Conservation (phyloP, 2,888 invertebrate genomes). For the Coleophora flavipennella region DNA sequence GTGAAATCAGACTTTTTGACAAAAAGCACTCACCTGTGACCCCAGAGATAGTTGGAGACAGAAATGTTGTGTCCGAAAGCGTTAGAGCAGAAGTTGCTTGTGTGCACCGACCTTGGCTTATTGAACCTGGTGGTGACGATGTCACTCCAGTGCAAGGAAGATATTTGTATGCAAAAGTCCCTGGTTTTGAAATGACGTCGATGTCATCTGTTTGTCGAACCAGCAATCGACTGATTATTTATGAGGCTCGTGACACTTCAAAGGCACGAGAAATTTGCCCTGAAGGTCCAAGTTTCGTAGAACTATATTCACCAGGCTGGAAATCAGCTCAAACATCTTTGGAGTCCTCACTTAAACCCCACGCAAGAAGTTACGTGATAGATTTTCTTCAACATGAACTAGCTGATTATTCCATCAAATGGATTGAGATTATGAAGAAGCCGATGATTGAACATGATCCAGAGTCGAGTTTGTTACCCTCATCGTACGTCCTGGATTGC, state of each 20-base stretch:
- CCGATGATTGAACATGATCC: constrained; percentile 62
- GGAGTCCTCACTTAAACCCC: constrained; percentile 64
- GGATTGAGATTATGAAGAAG: constrained; percentile 84
- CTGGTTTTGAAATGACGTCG: constrained; percentile 73
- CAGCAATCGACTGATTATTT: constrained; percentile 80
- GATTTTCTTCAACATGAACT: constrained; percentile 82
- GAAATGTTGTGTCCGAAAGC: constrained; percentile 67
- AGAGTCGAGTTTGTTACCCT: constrained; percentile 63
- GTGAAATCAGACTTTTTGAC: constrained; percentile 79
- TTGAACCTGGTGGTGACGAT: constrained; percentile 83
- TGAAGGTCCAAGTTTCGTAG: constrained; percentile 67
- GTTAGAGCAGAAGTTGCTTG: constrained; percentile 73
- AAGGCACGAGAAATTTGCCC: constrained; percentile 79
- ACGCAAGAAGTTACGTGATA: constrained; percentile 80
- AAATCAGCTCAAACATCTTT: constrained; percentile 58
- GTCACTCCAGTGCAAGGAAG: constrained; percentile 72
- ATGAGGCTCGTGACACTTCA: constrained; percentile 77
- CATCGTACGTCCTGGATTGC: constrained; percentile 74
- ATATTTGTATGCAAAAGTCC: constrained; percentile 80
- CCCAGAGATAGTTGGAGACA: constrained; percentile 60
- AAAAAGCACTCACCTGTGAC: constrained; percentile 62
- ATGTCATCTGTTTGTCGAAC: constrained; percentile 75
- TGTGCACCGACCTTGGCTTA: constrained; percentile 83
- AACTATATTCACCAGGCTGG: constrained; percentile 83
- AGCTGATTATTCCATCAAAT: constrained; percentile 81